Base-by-base conservation (phyloP, 2,113 vertebrate genomes). In the Nerophis lumbriciformis region DNA sequence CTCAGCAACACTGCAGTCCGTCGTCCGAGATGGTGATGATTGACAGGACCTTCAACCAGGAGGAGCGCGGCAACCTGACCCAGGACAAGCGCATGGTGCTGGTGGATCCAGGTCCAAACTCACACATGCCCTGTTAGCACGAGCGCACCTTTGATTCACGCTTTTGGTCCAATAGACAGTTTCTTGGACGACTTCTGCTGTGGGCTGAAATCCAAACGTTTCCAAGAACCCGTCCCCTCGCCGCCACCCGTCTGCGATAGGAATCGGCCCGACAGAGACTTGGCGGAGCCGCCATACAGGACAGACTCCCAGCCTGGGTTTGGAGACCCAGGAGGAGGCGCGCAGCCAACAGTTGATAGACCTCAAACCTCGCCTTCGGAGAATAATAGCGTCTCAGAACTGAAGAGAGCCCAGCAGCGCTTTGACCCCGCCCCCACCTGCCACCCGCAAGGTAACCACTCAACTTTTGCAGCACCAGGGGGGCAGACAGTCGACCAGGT, bases 11-110 rank as follows among this genome's bases (percentile, higher is more conserved):
- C 60, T 91, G 91, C 72, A 94, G 92, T 75, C 97, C 97, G 11
- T 99, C 97, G 16, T 96, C 97, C 38, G 97, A 99, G 86, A 95
- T 95, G 91, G 97, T 99, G 71, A 99, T 99, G 97, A 95, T 98
- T 21, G 95, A 98, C 66, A 90, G 97, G 72, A 97, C 97, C 81
- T 99, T 99, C 87, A 99, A 98, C 88, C 96, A 98, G 72, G 97
- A 98, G 65, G 97, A 99, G 77, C 92, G 95, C 68, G 91, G 90
- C 38, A 90, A 90, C 75, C 87, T 99, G 73, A 96, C 94, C 6
- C 92, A 94, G 63, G 97, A 98, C 88, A 99, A 96, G 81, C 92
- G 97, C 44, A 92, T 90, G 88, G 88, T 94, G 48, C 91, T 97
- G 15, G 92, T 97, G 65, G 95, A 99, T 88, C 94, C 94, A 82